Evolutionary conservation across 2,797 vertebrate species (phyloP), one percentile per base, ranked within the genome.

Genomic region (Apogon talboti): DNA sequence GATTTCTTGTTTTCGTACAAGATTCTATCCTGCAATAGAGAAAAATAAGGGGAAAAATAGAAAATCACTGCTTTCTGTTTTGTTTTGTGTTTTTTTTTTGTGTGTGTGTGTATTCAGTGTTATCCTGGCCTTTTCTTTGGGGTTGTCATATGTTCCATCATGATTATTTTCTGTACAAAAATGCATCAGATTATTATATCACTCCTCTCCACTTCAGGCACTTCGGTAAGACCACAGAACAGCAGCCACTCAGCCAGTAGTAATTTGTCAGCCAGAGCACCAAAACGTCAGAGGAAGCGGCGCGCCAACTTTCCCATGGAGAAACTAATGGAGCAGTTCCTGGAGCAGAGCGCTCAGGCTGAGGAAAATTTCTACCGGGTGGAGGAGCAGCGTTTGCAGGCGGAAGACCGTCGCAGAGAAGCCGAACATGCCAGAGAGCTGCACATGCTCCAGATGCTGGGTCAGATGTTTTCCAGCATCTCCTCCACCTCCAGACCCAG

Each of bases 371-470:
- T 97, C 86, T 97, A 96, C 81, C 93, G 92, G 38, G 91, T 95
- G 0, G 96, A 97, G 89, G 95, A 97, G 78, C 94, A 96, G 87
- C 94, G 94, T 21, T 81, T 96, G 77, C 95, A 95, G 81, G 92
- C 94, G 0, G 96, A 98, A 79, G 96, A 97, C 77, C 93, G 89
- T 14, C 94, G 95, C 7, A 87, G 95, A 14, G 95, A 97, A 73
- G 91, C 93, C 0, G 95, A 97, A 68, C 95, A 96, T 67, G 52
- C 93, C 41, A 89, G 95, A 59, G 96, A 96, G 89, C 89, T 96
- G 69, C 95, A 96, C 78, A 96, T 96, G 95, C 89, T 98, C 30
- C 95, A 96, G 85, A 95, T 96, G 95, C 89, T 96, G 52, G 96
- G 95, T 42, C 96, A 97, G 92, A 96, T 98, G 94, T 94, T 97